Evolutionary conservation across 2,797 vertebrate genomes (phyloP).

Genomic region (Lithobates pipiens): DNA sequence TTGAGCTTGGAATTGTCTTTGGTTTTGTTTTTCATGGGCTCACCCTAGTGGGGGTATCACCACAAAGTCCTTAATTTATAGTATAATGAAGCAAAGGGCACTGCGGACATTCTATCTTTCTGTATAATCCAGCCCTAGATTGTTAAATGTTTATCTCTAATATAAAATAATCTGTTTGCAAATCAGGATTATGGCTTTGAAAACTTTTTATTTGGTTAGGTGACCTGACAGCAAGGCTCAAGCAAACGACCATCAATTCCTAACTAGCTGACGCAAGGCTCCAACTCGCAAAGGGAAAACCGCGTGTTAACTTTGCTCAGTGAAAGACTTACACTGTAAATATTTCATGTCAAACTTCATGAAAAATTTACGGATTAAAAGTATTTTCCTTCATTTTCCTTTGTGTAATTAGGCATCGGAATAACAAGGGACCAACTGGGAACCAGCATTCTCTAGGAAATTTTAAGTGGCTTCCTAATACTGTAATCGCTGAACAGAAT

Average conservation of each 20-base stretch:
- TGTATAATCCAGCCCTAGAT: too few relatives aligned
- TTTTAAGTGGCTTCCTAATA: conserved; percentile 27
- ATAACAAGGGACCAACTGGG: conserved; percentile 48
- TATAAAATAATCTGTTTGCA: background rate
- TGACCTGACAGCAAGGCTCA: conserved; percentile 19
- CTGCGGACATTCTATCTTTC: too few relatives aligned
- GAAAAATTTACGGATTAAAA: conserved; percentile 59
- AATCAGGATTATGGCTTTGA: background rate
- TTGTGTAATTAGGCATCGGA: conserved; percentile 60
- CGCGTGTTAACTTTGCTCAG: conserved; percentile 41
- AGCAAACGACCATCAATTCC: background rate
- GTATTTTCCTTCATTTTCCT: conserved; percentile 51
- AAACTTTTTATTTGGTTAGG: conserved; percentile 1
- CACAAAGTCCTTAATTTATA: too few relatives aligned
- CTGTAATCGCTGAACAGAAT: background rate
- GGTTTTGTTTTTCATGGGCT: too few relatives aligned
- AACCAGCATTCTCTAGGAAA: conserved; percentile 40
- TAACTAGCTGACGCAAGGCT: conserved; percentile 9
- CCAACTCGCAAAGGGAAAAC: conserved; percentile 24
- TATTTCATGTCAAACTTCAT: conserved; percentile 57
- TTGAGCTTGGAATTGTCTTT: too few relatives aligned
- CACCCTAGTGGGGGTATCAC: too few relatives aligned
- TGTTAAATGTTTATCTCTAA: too few relatives aligned
- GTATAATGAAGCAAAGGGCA: too few relatives aligned
- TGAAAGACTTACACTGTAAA: conserved; percentile 42